Evolutionary conservation across 2,113 vertebrate species (phyloP).

Genomic region (Propithecus coquereli): DNA sequence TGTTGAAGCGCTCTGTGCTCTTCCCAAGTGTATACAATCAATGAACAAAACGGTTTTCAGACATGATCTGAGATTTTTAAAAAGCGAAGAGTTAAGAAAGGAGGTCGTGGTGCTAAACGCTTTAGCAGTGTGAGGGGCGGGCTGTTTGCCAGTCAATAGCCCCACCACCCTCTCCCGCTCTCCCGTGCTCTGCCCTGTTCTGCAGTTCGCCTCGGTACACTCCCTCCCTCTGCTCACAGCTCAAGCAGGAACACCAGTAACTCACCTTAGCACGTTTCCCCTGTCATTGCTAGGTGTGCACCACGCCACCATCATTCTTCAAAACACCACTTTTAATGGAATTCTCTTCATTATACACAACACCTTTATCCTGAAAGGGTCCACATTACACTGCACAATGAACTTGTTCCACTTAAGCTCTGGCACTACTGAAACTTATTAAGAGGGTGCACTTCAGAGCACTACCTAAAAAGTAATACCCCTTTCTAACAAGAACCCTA

Average conservation of each 20-base stretch:
- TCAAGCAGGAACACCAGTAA: slow-evolving; percentile 69
- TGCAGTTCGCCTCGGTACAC: slow-evolving; percentile 35
- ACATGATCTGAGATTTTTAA: neutral
- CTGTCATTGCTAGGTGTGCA: slow-evolving; percentile 53
- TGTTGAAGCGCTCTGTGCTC: slow-evolving; percentile 5
- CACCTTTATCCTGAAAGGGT: neutral
- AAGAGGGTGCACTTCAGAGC: neutral
- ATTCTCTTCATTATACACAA: neutral
- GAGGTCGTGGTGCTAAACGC: neutral
- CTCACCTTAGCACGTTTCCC: slow-evolving; percentile 59
- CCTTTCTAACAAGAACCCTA: neutral
- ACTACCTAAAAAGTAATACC: neutral
- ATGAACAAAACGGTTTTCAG: neutral
- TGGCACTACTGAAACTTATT: slow-evolving; percentile 22
- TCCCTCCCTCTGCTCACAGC: slow-evolving; percentile 57
- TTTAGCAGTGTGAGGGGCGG: neutral
- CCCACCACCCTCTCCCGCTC: neutral
- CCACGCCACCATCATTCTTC: slow-evolving; percentile 67
- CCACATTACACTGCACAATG: neutral
- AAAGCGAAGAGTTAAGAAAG: neutral
- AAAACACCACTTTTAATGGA: slow-evolving; percentile 65
- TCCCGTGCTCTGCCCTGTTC: neutral
- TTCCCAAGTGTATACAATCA: slow-evolving; percentile 16
- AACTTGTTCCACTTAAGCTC: neutral
- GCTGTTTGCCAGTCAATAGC: slow-evolving; percentile 8